A percentile compares a stretch with the other conserved stretches of the same genome.
These are phyloP conservation scores for Marisa cornuarietis DNA, from an alignment of 1,140 invertebrate genomes.

Conservation along the genomic window DNA sequence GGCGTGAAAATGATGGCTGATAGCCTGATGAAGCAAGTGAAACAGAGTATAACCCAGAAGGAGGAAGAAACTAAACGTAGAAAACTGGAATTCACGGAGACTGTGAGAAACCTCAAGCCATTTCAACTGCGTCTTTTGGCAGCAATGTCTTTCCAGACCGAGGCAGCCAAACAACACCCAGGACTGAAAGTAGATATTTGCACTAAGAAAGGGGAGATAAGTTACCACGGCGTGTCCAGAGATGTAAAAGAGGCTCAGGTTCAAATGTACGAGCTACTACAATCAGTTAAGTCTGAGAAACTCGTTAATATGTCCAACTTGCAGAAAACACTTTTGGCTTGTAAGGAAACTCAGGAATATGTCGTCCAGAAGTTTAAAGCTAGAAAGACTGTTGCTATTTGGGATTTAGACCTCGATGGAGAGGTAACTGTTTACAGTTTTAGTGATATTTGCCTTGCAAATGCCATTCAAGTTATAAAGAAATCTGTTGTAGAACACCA, in stretches of 20 bases:
- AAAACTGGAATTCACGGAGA: constrained; percentile 37
- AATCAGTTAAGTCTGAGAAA: background rate
- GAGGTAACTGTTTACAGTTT: constrained; percentile 18
- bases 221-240: constrained; percentile 31
- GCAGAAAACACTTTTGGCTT: constrained; percentile 7
- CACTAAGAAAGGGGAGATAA: constrained; percentile 19
- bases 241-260: constrained; percentile 35
- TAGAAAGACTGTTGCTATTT: constrained; percentile 16
- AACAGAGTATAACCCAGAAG: constrained; percentile 11
- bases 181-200: constrained; percentile 27
- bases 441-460: constrained; percentile 9
- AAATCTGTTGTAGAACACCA: constrained; percentile 7
- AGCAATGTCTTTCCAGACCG: constrained; percentile 24
- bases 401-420: constrained; percentile 5
- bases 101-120: constrained; percentile 8
- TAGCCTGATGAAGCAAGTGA: constrained; percentile 25
- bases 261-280: constrained; percentile 26
- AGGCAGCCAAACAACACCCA: constrained; percentile 23
- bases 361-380: constrained; percentile 24
- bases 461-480: constrained; percentile 24
- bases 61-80: constrained; percentile 31
- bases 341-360: constrained; percentile 7
- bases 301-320: constrained; percentile 12
- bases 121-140: constrained; percentile 27
- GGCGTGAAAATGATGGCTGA: constrained; percentile 29